Conservation (phyloP, 2,113 vertebrate species). For the Egretta garzetta region DNA sequence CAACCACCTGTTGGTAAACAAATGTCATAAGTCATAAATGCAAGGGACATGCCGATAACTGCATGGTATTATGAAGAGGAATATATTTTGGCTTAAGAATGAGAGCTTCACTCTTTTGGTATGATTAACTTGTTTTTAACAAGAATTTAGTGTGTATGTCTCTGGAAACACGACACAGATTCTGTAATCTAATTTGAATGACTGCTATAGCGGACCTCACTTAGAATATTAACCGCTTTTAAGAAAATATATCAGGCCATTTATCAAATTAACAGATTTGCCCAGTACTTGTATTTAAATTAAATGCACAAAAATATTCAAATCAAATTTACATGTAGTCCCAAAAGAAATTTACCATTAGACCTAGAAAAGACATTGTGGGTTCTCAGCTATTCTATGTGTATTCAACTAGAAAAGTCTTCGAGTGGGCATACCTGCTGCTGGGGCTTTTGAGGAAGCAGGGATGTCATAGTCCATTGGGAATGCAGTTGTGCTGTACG, state of each 20-base stretch:
- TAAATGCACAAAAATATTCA: not conserved
- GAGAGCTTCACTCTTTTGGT: slow-evolving; percentile 31
- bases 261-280: not conserved
- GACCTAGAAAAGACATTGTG: not conserved
- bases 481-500: rapidly evolving
- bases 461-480: not conserved
- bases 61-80: not conserved
- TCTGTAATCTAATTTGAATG: not conserved
- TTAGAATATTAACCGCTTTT: not conserved
- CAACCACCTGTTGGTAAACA: slow-evolving; percentile 39
- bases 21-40: slow-evolving; percentile 54
- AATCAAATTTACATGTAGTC: not conserved
- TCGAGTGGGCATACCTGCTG: not conserved
- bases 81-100: not conserved
- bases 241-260: not conserved
- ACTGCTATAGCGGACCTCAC: not conserved
- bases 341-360: not conserved
- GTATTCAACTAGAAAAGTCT: not conserved
- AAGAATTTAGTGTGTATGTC: not conserved
- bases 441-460: not conserved
- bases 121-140: not conserved
- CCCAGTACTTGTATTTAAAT: not conserved
- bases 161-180: not conserved
- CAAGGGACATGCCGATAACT: slow-evolving; percentile 15
- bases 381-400: not conserved